Conservation (phyloP, 1,140 invertebrate species). For the Drosophila ironensis region DNA sequence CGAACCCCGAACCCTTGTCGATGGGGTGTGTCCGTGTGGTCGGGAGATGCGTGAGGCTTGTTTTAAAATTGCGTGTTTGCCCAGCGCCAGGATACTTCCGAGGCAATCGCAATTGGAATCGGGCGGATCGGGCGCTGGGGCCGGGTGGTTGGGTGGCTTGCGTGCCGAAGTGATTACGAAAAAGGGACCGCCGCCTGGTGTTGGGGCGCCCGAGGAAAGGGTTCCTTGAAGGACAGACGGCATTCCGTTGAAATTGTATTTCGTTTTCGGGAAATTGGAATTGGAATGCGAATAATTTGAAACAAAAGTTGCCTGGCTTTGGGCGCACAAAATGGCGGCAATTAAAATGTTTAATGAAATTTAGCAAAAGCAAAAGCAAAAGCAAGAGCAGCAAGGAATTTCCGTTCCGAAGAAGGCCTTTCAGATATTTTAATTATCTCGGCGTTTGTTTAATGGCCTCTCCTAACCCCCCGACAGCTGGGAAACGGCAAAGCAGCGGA, state of each 20-base stretch:
- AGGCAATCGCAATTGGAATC: conserved; percentile 24
- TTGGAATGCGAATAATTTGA: conserved; percentile 70
- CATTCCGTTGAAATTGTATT: conserved; percentile 66
- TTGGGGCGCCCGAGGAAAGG: conserved; percentile 15
- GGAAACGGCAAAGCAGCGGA: neutral
- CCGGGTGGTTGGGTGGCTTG: conserved; percentile 27
- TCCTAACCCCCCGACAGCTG: conserved; percentile 32
- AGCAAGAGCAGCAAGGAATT: conserved; percentile 46
- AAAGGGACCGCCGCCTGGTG: conserved; percentile 3
- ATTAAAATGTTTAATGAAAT: conserved; percentile 81
- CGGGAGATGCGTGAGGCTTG: conserved; percentile 62
- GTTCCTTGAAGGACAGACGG: conserved; percentile 2
- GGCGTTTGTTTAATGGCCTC: conserved; percentile 64
- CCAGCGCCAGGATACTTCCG: conserved; percentile 5
- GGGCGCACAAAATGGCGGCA: conserved; percentile 60
- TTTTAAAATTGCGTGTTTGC: conserved; percentile 74
- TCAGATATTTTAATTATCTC: conserved; percentile 77
- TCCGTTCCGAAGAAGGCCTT: conserved; percentile 21
- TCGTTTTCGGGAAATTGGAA: conserved; percentile 61
- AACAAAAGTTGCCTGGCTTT: conserved; percentile 40
- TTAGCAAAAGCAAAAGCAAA: conserved; percentile 56
- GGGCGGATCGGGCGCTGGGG: conserved; percentile 1
- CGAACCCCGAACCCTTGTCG: conserved; percentile 16
- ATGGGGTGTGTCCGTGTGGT: conserved; percentile 45
- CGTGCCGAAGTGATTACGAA: conserved; percentile 65